Base-by-base conservation (phyloP, 2,888 invertebrate genomes). In the Drosophila pseudotalamancana region DNA sequence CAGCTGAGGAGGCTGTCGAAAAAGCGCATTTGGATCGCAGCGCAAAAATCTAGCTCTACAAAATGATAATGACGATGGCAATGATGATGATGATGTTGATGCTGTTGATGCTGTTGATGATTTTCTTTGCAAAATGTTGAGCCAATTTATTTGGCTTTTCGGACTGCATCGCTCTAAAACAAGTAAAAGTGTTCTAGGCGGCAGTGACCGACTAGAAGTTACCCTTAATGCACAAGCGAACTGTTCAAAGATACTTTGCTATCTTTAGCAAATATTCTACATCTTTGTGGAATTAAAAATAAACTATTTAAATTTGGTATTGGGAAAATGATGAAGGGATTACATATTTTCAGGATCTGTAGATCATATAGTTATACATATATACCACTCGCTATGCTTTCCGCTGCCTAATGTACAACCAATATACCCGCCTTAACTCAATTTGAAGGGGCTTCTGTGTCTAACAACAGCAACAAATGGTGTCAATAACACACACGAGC, bases 401-500 rank as follows among this genome's bases (percentile, higher is more conserved):
- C n/a, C n/a, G n/a, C n/a, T n/a, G n/a, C n/a, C n/a, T n/a, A n/a
- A n/a, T n/a, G n/a, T n/a, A n/a, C n/a, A n/a, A n/a, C 11, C 11
- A 23, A 1, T 25, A 40, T 40, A 40, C 14, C 14, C 40, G 11
- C 14, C 16, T 9, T 11, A 11, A 14, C 6, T 16, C 11, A 16
- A 1, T 42, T 16, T 25, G 8, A 2, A 40, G 23, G 39, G 23
- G 1, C 16, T 35, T 21, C 21, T 12, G 12, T 16, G 21, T 14
- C 6, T 16, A 25, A 16, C 37, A 51, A 50, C 73, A 70, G 39
- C 71, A 71, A 53, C 60, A 81, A 83, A 81, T 85, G 83, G 86
- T 81, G 86, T 85, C 81, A 83, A 79, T 85, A 85, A 62, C 76
- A 78, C 79, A 77, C 73, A 60, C 61, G 25, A 53, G 46, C 46